Base-by-base conservation (phyloP, 2,113 vertebrate species). In the Papio anubis region DNA sequence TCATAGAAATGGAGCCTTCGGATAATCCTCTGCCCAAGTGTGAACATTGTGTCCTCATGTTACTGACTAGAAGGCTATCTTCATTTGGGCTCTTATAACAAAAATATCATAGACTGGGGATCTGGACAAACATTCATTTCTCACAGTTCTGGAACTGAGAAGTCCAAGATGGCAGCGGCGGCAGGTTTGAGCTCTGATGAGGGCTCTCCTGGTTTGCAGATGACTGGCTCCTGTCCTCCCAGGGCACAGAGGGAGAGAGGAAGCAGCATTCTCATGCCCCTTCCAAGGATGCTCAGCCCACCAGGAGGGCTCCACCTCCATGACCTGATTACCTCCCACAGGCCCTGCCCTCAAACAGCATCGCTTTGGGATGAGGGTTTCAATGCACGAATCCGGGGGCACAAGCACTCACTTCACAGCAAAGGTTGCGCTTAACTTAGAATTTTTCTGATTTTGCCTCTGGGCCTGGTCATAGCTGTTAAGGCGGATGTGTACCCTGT, bases 1-100 rank as follows among this genome's bases (percentile, higher is more conserved):
- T 32, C 11, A 9, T 40, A 59, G 52, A 66, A 68, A 21, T 11
- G 8, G 0, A 48, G 32, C 11, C 14, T 50, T 17, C 5, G 3
- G 8, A 21, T 40, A 1, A 6, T 43, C 23, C 43, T 0, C 0
- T 4, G 16, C 11, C 3, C 50, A 1, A 23, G 0, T 55, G 45
- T 11, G 20, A 81, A 23, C 2, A 5, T 5, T 32, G 1, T 30
- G 0, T 21, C 30, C 48, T 8, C 8, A 4, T 23, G 72, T 48
- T 3, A 2, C 5, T 5, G 8, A 13, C 12, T 6, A 13, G 61
- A 30, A 57, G 50, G 57, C 57, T 59, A 7, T 66, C 35, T 70
- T 16, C 80, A 5, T 23, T 57, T 4, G 11, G 13, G 90, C 68
- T 88, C 43, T 32, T 64, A 11, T 83, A 59, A 75, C 38, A 64